A percentile compares a stretch with the other conserved stretches of the same genome.
These are phyloP conservation scores for Eulemur albifrons DNA, from an alignment of 2,797 vertebrate species.

Conservation along the genomic window DNA sequence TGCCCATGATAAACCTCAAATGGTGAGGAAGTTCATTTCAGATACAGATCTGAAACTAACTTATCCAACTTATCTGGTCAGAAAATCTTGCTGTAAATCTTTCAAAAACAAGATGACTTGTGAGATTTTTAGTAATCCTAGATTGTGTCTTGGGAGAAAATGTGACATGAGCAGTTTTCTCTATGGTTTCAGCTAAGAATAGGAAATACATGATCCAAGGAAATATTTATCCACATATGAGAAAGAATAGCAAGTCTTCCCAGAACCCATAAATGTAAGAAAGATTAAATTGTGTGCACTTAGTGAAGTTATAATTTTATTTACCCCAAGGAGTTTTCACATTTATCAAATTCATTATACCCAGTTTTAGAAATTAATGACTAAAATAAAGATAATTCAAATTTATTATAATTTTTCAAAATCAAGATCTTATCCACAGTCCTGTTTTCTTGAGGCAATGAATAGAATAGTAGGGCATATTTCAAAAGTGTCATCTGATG, in stretches of 20 bases:
- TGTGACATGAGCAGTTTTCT: slow-evolving; percentile 23
- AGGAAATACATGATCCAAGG: neutral
- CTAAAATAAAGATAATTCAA: neutral
- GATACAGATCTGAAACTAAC: slow-evolving; percentile 66
- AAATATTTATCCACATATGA: neutral
- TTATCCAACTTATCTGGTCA: slow-evolving; percentile 61
- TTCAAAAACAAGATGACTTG: slow-evolving; percentile 71
- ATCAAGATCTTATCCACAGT: neutral
- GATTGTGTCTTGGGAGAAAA: slow-evolving; percentile 32
- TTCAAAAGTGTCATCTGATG: neutral
- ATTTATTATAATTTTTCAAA: neutral
- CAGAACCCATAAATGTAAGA: neutral
- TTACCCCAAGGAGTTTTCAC: neutral
- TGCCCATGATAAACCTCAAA: slow-evolving; percentile 9
- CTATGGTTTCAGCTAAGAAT: neutral
- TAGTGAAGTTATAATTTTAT: neutral
- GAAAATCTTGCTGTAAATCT: slow-evolving; percentile 69
- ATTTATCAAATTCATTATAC: neutral
- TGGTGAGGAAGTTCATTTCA: slow-evolving; percentile 58
- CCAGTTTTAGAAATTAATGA: neutral
- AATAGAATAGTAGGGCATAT: rapidly evolving
- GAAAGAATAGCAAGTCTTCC: neutral
- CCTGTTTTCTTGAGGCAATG: neutral
- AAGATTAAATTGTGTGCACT: neutral
- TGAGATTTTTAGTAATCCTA: slow-evolving; percentile 62